Evolutionary conservation across 2,888 invertebrate species (phyloP), one percentile per base, ranked within the genome.

Genomic region (Heliconius ethilla): DNA sequence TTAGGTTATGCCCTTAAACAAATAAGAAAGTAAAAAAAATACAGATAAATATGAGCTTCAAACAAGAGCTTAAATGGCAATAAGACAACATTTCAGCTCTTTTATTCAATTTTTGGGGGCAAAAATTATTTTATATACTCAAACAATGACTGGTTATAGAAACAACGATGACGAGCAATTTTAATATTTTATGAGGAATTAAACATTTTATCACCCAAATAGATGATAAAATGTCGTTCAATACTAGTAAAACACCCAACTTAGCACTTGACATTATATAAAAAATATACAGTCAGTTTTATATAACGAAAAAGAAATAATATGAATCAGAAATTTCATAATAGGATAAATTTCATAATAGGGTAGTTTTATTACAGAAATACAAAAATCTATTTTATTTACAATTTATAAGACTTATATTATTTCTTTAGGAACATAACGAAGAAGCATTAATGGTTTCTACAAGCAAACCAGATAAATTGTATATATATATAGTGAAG

Each of bases 141-240:
- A 69, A 40, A 69, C 67, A 69, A 69, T 69, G 25, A 40, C 67
- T 69, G n/a, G 40, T 25, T 40, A 7, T 25, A 40, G 40, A 69
- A 69, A 69, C 25, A 69, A 37, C 15, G 67, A 69, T 69, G 67
- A 69, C 40, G 13, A 69, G 37, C 25, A 40, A 40, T 69, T 69
- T 40, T 13, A 69, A 69, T 40, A 69, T 69, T 69, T 40, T 69
- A 69, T 15, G 13, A 69, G 13, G 40, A 40, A 69, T 40, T 69
- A 67, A 66, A 67, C 37, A 67, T 22, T 66, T 66, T 66, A 66
- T 66, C 33, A 66, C 3, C 29, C 22, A 22, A 18, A 33, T 66
- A 33, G 6, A 69, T 69, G 25, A 40, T 69, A 69, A 40, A 40
- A 25, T 69, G 6, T 25, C 25, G 22, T 13, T 40, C 37, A 25